phyloP scores from a whole-genome alignment of 2,113 vertebrate genomes.

The Noturus placidus region DNA sequence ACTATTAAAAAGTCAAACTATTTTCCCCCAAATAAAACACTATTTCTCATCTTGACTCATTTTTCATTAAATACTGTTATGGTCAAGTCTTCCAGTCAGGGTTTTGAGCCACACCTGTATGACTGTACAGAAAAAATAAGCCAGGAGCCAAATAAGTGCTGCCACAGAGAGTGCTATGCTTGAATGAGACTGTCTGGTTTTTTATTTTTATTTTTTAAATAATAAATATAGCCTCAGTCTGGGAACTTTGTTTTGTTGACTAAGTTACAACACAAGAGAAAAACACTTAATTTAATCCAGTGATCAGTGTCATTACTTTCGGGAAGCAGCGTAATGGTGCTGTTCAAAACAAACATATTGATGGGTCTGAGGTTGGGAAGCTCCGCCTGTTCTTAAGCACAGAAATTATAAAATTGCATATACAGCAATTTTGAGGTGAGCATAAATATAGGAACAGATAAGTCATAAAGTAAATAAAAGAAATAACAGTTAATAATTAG shows the following conservation, averaged over 20 bases:
- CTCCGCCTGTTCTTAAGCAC: neutral
- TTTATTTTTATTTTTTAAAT: neutral
- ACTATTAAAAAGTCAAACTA: neutral
- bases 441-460: too few species aligned
- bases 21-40: neutral
- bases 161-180: neutral
- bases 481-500: too few species aligned
- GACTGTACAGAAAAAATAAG: neutral
- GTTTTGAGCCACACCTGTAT: constrained; percentile 6
- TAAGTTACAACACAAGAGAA: neutral
- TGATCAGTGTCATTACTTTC: neutral
- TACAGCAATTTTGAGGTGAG: too few species aligned
- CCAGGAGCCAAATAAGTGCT: neutral
- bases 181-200: neutral
- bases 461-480: too few species aligned
- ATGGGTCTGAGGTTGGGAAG: neutral
- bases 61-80: neutral
- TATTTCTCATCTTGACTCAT: neutral
- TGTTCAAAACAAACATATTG: neutral
- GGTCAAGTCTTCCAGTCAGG: neutral
- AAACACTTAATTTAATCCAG: neutral
- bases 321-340: neutral
- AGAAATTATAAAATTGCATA: neutral
- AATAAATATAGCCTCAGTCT: neutral
- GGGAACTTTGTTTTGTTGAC: too few species aligned